phyloP scores from a whole-genome alignment of 2,113 vertebrate species.

The Lophura nycthemera region DNA sequence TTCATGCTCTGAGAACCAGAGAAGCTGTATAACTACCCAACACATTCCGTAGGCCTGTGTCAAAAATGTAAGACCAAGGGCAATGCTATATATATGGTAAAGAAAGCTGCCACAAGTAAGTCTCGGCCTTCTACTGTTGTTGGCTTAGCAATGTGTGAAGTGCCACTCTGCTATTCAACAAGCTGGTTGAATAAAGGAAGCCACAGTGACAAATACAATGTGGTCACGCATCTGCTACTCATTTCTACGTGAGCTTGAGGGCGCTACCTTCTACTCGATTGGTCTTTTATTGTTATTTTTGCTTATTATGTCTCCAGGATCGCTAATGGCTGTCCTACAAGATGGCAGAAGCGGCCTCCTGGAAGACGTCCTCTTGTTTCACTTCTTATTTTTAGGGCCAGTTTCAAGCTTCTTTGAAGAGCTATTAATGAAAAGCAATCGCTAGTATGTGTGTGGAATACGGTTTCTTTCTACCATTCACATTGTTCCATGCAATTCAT shows the following conservation, averaged over 20 bases:
- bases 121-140: background rate
- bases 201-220: background rate
- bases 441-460: background rate
- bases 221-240: background rate
- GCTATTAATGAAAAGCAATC: background rate
- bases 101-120: background rate
- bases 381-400: background rate
- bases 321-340: background rate
- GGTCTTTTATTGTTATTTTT: background rate
- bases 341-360: background rate
- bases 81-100: background rate
- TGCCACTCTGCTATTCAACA: background rate
- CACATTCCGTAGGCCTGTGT: accelerated
- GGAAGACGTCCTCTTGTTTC: background rate
- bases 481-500: background rate
- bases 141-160: background rate
- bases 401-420: background rate
- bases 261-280: background rate
- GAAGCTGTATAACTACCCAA: background rate
- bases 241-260: background rate
- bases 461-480: background rate
- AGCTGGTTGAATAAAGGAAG: background rate
- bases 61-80: background rate
- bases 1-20: background rate
- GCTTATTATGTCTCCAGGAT: background rate